These are phyloP conservation scores for Tetramorium parvispinum DNA, from an alignment of 1,140 invertebrate genomes.

Conservation along the genomic window DNA sequence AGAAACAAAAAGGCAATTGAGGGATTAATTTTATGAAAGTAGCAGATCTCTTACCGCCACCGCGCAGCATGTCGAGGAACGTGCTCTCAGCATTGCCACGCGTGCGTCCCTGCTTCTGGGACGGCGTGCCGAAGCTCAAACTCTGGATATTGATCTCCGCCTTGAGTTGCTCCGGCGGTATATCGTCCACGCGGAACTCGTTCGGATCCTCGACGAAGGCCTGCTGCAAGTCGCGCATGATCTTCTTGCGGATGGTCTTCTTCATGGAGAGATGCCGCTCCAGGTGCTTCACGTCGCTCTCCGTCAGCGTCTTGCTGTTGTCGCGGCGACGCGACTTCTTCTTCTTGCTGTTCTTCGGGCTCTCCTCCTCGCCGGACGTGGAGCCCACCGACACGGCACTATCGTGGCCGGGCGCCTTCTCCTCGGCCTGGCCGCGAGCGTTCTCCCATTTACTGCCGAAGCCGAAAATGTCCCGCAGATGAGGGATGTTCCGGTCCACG, in stretches of 20 bases:
- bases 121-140: slow-evolving; percentile 87
- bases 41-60: slow-evolving; percentile 76
- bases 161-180: slow-evolving; percentile 89
- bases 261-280: slow-evolving; percentile 94
- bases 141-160: slow-evolving; percentile 89
- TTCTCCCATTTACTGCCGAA: slow-evolving; percentile 84
- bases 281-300: slow-evolving; percentile 91
- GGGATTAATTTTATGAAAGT: slow-evolving; percentile 24
- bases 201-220: slow-evolving; percentile 92
- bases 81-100: slow-evolving; percentile 88
- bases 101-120: slow-evolving; percentile 83
- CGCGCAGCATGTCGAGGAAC: slow-evolving; percentile 90
- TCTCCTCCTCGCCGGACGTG: slow-evolving; percentile 87
- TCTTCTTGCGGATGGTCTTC: slow-evolving; percentile 94
- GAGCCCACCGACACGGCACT: slow-evolving; percentile 86
- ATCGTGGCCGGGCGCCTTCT: slow-evolving; percentile 84
- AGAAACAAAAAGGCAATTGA: too few species aligned
- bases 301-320: slow-evolving; percentile 88
- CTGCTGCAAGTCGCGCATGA: slow-evolving; percentile 92
- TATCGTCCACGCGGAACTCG: slow-evolving; percentile 89
- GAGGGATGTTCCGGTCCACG: slow-evolving; percentile 89
- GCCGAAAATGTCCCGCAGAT: slow-evolving; percentile 90
- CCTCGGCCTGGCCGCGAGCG: slow-evolving; percentile 76
- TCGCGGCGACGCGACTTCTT: slow-evolving; percentile 86
- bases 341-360: slow-evolving; percentile 87